These are phyloP conservation scores for Sebastiscus tertius DNA, from an alignment of 2,797 vertebrate species.

Conservation along the genomic window DNA sequence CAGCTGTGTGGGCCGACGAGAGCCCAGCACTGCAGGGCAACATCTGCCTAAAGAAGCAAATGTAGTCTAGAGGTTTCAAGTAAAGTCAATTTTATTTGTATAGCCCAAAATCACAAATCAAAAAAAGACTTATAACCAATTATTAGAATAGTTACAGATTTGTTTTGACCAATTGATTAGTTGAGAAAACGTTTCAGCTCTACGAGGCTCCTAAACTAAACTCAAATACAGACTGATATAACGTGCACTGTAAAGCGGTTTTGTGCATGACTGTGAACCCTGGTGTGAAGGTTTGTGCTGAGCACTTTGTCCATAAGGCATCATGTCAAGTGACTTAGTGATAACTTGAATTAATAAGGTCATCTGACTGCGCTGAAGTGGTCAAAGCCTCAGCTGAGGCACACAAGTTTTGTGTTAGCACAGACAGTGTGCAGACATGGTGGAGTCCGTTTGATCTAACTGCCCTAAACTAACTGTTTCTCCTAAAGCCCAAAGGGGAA, in stretches of 20 bases:
- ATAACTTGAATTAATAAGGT: neutral
- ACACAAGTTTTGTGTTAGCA: neutral
- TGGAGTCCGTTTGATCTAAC: neutral
- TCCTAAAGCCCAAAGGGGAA: neutral
- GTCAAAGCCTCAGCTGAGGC: neutral
- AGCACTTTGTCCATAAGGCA: neutral
- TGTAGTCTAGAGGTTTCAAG: neutral
- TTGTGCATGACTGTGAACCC: neutral
- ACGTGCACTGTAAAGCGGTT: neutral
- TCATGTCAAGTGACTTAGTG: conserved; percentile 5
- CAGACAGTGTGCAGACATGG: neutral
- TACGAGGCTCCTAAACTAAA: neutral
- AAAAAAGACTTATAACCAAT: neutral
- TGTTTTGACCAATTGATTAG: neutral
- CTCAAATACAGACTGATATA: neutral
- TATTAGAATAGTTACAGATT: neutral
- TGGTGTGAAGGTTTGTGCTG: neutral
- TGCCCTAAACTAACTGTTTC: neutral
- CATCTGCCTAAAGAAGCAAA: neutral
- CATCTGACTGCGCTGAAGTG: neutral
- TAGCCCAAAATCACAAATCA: too few relatives aligned
- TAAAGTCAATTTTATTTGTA: neutral
- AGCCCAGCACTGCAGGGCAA: neutral
- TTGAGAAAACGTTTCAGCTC: rapidly evolving
- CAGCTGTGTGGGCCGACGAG: too few relatives aligned